These are phyloP conservation scores for Corythucha ciliata DNA, from an alignment of 2,888 invertebrate genomes.

Conservation along the genomic window DNA sequence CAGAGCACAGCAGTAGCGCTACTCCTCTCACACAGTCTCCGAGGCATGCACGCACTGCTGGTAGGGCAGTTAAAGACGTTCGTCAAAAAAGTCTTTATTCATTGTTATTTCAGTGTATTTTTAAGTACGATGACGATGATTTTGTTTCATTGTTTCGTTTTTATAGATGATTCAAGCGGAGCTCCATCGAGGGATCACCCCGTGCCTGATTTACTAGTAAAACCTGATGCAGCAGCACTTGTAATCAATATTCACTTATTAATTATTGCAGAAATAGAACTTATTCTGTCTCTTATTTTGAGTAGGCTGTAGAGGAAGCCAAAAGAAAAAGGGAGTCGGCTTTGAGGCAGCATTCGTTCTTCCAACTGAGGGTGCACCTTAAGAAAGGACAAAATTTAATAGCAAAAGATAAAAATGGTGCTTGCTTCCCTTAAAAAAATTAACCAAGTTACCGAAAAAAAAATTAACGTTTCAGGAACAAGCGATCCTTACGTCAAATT, in stretches of 20 bases:
- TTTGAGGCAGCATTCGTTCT: constrained; percentile 79
- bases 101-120: too few relatives aligned
- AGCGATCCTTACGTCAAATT: constrained; percentile 98
- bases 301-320: constrained; percentile 61
- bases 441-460: not conserved
- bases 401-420: constrained; percentile 92
- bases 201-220: constrained; percentile 1
- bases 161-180: constrained; percentile 15
- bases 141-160: constrained; percentile 10
- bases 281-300: too few relatives aligned
- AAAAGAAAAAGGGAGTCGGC: constrained; percentile 60
- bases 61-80: too few relatives aligned
- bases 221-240: not conserved
- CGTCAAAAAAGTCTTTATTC: too few relatives aligned
- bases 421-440: constrained; percentile 41
- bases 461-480: constrained; percentile 59
- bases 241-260: too few relatives aligned
- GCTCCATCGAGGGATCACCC: not conserved
- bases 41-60: constrained; percentile 53
- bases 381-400: constrained; percentile 80
- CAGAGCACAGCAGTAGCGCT: constrained; percentile 56
- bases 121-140: too few relatives aligned
- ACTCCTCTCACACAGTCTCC: constrained; percentile 67
- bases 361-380: constrained; percentile 80
- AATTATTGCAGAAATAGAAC: too few relatives aligned